A percentile compares a stretch with the other conserved stretches of the same genome.
phyloP scores from a whole-genome alignment of 2,888 invertebrate species.

The Thymelicus sylvestris region DNA sequence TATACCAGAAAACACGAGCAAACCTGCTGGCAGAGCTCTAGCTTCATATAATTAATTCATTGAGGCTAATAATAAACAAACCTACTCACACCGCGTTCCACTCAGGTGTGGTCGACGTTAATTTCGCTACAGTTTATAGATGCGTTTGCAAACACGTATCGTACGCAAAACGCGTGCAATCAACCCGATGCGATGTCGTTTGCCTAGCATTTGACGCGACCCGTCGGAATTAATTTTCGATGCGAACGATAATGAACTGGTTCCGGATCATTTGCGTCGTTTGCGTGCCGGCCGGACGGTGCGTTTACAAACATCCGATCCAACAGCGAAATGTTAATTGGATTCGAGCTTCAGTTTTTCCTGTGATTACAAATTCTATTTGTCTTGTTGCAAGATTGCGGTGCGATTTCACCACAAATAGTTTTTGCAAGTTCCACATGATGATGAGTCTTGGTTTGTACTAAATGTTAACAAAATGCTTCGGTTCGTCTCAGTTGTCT shows the following conservation, averaged over 20 bases:
- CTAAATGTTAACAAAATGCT: too few relatives aligned
- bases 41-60: too few relatives aligned
- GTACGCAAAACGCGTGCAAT: conserved; percentile 43
- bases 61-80: too few relatives aligned
- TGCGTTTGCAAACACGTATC: conserved; percentile 10
- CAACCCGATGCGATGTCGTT: conserved; percentile 53
- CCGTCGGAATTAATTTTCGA: conserved; percentile 72
- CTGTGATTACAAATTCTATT: conserved; percentile 7
- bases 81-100: not conserved
- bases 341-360: conserved; percentile 15
- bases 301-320: not conserved
- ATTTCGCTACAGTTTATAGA: not conserved
- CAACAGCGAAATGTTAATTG: conserved; percentile 10
- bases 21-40: too few relatives aligned
- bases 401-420: too few relatives aligned
- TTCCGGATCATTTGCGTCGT: conserved; percentile 37
- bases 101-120: not conserved
- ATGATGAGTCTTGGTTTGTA: too few relatives aligned
- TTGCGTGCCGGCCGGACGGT: conserved; percentile 1
- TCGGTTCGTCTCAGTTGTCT: too few relatives aligned
- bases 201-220: conserved; percentile 54
- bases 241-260: conserved; percentile 68
- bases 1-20: too few relatives aligned
- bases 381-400: not conserved
- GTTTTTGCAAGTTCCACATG: too few relatives aligned